phyloP scores from a whole-genome alignment of 2,888 invertebrate species.

The Osedax fenrisi region DNA sequence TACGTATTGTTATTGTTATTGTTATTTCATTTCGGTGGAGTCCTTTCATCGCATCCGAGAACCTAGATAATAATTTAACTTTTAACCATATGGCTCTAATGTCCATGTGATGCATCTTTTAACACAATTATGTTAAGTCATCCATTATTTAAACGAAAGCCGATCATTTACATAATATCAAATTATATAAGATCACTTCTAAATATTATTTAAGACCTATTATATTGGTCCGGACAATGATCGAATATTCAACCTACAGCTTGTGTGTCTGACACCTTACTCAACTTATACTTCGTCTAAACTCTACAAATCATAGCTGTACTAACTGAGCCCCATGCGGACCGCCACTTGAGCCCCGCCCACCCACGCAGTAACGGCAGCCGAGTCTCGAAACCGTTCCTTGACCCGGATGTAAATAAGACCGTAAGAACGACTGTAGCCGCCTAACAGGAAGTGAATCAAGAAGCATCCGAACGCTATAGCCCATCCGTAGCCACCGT shows the following conservation, averaged over 20 bases:
- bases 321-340: conserved; percentile 29
- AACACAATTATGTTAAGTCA: too few species aligned
- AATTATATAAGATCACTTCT: too few species aligned
- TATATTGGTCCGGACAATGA: too few species aligned
- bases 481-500: conserved; percentile 44
- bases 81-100: too few species aligned
- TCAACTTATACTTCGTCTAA: not conserved
- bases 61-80: too few species aligned
- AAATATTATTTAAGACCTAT: too few species aligned
- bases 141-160: too few species aligned
- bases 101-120: too few species aligned
- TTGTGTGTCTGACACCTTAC: not conserved
- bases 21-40: too few species aligned
- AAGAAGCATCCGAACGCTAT: conserved; percentile 39
- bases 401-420: conserved; percentile 28
- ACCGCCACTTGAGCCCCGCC: conserved; percentile 26
- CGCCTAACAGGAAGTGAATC: conserved; percentile 39
- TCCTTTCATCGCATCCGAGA: too few species aligned
- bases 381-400: conserved; percentile 16
- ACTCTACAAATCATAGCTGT: not conserved
- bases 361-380: conserved; percentile 27
- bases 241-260: not conserved
- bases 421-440: conserved; percentile 27
- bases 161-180: too few species aligned
- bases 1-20: too few species aligned